Evolutionary conservation across 1,140 invertebrate species (phyloP).

Genomic region (Ostrea denselamellosa): DNA sequence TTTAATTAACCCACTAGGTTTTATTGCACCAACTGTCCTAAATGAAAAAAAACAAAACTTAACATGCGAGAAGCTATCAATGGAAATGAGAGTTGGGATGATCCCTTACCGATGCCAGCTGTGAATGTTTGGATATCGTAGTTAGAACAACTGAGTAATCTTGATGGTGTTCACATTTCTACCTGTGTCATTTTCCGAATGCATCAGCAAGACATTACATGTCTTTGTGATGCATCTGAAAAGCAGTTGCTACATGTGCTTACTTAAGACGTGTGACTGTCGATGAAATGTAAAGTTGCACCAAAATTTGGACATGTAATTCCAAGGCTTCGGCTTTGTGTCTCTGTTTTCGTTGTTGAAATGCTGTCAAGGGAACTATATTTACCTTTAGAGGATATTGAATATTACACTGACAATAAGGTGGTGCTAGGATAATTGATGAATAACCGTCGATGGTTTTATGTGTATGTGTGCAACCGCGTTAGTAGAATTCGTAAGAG

Average conservation of each 20-base stretch:
- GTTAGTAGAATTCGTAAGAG: not conserved
- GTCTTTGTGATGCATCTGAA: constrained; percentile 55
- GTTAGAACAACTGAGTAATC: constrained; percentile 38
- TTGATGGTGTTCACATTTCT: constrained; percentile 41
- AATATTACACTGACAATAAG: constrained; percentile 20
- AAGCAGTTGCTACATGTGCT: constrained; percentile 50
- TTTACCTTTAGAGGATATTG: too few relatives aligned
- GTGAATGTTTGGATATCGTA: constrained; percentile 48
- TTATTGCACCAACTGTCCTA: too few relatives aligned
- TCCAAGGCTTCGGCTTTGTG: constrained; percentile 52
- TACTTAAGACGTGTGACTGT: constrained; percentile 11
- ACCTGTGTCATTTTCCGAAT: constrained; percentile 55
- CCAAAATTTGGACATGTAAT: constrained; percentile 49
- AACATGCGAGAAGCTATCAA: too few relatives aligned
- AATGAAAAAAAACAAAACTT: too few relatives aligned
- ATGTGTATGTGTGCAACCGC: constrained; percentile 43
- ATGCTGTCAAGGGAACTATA: not conserved
- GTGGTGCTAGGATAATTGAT: constrained; percentile 44
- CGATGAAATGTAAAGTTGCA: constrained; percentile 49
- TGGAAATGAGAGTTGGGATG: too few relatives aligned
- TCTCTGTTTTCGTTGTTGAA: constrained; percentile 47
- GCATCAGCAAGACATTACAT: constrained; percentile 41
- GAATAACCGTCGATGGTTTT: constrained; percentile 44
- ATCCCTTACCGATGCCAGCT: constrained; percentile 45
- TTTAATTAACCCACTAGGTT: too few relatives aligned